Evolutionary conservation across 2,113 vertebrate genomes (phyloP).

Genomic region (Penelope pileata): DNA sequence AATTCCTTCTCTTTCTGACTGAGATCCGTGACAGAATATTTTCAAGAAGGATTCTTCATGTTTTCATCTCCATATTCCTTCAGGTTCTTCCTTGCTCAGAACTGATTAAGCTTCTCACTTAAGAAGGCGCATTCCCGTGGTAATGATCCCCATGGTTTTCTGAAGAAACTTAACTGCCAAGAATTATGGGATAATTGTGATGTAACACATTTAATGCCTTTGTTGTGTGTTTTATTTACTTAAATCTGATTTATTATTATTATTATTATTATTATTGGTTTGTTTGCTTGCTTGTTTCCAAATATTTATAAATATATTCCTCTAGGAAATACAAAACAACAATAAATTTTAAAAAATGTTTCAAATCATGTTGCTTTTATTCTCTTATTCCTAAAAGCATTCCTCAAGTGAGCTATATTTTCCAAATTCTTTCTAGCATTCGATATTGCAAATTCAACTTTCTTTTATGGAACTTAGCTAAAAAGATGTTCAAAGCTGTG

Average conservation of each 20-base stretch:
- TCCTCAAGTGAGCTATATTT: neutral
- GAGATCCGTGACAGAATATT: neutral
- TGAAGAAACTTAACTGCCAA: neutral
- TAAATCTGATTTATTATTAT: neutral
- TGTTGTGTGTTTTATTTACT: neutral
- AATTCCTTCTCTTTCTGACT: neutral
- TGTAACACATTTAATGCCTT: neutral
- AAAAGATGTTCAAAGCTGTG: too few relatives aligned
- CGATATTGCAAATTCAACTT: neutral
- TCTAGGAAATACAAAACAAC: neutral
- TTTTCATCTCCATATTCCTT: constrained; percentile 16
- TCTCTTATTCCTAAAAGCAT: neutral
- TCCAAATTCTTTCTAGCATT: neutral
- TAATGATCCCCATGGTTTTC: neutral
- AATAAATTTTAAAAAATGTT: neutral
- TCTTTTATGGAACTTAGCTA: too few relatives aligned
- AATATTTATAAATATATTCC: neutral
- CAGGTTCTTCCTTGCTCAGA: neutral
- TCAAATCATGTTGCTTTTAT: neutral
- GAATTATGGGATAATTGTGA: neutral
- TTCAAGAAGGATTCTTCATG: neutral
- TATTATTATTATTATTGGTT: too few relatives aligned
- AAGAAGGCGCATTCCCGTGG: neutral
- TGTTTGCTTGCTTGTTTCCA: neutral
- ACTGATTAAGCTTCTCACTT: constrained; percentile 1